Base-by-base conservation (phyloP, 2,113 vertebrate genomes). In the Pangasianodon hypophthalmus region DNA sequence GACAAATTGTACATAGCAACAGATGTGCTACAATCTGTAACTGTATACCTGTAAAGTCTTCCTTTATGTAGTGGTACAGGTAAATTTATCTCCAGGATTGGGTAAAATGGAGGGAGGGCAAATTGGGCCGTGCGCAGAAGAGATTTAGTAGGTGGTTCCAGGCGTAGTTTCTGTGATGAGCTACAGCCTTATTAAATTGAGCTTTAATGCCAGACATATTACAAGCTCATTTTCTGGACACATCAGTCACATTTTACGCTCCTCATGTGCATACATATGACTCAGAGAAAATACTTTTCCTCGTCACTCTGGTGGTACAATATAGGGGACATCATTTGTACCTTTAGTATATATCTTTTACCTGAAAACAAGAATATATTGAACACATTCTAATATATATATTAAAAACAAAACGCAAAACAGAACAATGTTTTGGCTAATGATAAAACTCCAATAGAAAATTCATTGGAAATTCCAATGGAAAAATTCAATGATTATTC, bases 171-270 rank as follows among this genome's bases (percentile, higher is more conserved):
- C 14, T 2, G 2, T 69, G 60, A 85, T 48, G 62, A 67, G 62
- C 60, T 48, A n/a, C 84, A n/a, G 84, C 60, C 6, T 85, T 21
- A 21, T 2, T 85, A 64, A 85, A 85, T 85, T 85, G 16, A 85
- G 46, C 60, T 69, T 69, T 84, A 60, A 44, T 84, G 56, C 6
- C 54, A 44, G 82, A 60, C 37, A 0, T 60, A 84, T 41, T 84
- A 84, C 32, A 84, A 84, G 37, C 82, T 60, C 82, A 60, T 84
- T 84, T 83, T 84, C 60, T 69, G 50, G 44, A n/a, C 6, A 9
- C 41, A 85, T 48, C 60, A 18, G 44, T 85, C 46, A 85, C 16
- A 85, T 67, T 85, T 67, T 85, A 41, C 19, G 0, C 9, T 84
- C 46, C n/a, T 83, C 32, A 21, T 83, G n/a, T 83, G 19, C 80